Percentiles rank a stretch among this genome's conserved stretches.
Evolutionary conservation across 2,888 invertebrate species (phyloP).

Genomic region (Caenorhabditis zanzibari): DNA sequence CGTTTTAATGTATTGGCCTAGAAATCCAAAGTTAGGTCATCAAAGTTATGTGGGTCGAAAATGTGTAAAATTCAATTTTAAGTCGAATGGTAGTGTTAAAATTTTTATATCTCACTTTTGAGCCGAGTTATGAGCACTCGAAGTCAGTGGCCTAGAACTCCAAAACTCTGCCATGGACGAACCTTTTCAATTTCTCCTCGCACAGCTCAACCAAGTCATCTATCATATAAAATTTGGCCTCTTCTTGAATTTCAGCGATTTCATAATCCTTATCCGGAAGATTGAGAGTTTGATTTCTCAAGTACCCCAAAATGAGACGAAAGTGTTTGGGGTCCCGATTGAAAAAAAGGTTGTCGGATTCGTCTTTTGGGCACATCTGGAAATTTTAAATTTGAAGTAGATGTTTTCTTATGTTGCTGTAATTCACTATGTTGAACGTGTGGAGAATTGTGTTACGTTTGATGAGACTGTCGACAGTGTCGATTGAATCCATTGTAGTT

Average conservation of each 20-base stretch:
- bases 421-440: too few species aligned
- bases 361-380: not conserved
- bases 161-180: too few species aligned
- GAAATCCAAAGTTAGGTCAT: not conserved
- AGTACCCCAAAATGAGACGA: not conserved
- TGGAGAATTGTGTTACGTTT: too few species aligned
- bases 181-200: not conserved
- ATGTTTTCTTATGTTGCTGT: too few species aligned
- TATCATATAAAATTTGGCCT: not conserved
- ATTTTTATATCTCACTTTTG: too few species aligned
- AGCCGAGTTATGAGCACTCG: too few species aligned
- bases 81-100: too few species aligned
- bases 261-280: not conserved
- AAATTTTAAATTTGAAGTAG: not conserved
- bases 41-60: too few species aligned
- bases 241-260: not conserved
- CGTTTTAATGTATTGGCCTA: not conserved
- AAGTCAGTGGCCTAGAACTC: too few species aligned
- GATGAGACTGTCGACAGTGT: too few species aligned
- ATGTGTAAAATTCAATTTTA: too few species aligned
- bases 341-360: not conserved
- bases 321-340: not conserved
- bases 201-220: not conserved
- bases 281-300: not conserved
- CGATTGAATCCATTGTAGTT: too few species aligned